Conservation (phyloP, 2,113 vertebrate species). For the Empidonax alnorum region DNA sequence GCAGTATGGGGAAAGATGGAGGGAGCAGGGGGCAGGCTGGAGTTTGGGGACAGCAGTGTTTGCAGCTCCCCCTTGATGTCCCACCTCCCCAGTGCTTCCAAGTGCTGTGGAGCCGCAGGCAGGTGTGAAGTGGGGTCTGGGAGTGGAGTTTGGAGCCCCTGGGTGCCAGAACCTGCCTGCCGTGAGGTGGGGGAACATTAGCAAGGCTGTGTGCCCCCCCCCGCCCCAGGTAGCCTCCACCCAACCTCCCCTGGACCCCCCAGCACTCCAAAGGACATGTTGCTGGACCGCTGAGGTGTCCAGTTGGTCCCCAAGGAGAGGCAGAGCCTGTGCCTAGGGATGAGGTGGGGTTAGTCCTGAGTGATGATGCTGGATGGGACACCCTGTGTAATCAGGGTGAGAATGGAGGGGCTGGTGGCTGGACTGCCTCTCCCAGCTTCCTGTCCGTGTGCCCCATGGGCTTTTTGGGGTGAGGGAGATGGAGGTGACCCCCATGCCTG, state of each 20-base stretch:
- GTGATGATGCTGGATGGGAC: not conserved
- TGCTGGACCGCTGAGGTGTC: not conserved
- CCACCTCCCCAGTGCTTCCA: not conserved
- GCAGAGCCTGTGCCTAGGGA: not conserved
- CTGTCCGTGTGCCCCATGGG: not conserved
- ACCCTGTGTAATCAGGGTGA: not conserved
- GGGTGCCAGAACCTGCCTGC: not conserved
- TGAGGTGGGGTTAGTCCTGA: not conserved
- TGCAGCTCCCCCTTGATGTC: not conserved
- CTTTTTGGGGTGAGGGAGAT: not conserved
- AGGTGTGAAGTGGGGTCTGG: not conserved
- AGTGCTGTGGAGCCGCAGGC: accelerated
- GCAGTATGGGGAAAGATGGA: accelerated
- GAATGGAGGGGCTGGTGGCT: not conserved
- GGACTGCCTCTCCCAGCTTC: not conserved
- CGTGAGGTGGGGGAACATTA: not conserved
- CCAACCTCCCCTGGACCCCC: not conserved
- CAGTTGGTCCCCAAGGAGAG: not conserved
- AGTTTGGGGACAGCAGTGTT: not conserved
- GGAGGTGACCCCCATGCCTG: not conserved
- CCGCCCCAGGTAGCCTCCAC: accelerated
- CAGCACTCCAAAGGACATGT: no score
- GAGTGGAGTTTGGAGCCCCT: not conserved
- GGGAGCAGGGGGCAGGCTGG: not conserved
- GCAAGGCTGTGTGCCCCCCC: not conserved